phyloP scores from a whole-genome alignment of 2,797 vertebrate species.

The Rhincodon typus region DNA sequence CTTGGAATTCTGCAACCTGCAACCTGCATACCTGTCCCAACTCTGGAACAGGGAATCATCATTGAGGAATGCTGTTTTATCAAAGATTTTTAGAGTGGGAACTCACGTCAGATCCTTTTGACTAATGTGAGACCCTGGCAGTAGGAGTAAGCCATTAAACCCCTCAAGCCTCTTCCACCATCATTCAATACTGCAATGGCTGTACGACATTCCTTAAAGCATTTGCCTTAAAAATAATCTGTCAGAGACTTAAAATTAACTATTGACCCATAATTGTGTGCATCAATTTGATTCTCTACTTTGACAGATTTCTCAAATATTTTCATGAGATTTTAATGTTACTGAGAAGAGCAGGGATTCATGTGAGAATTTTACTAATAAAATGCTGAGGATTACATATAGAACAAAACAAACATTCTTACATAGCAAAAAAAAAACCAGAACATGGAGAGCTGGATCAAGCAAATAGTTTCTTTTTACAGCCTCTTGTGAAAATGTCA shows the following conservation, averaged over 20 bases:
- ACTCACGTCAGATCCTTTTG: not conserved
- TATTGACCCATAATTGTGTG: not conserved
- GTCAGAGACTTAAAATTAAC: not conserved
- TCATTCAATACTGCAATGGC: not conserved
- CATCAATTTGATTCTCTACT: not conserved
- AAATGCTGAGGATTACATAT: not conserved
- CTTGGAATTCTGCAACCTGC: too few relatives aligned
- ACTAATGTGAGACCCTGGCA: not conserved
- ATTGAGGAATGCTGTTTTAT: not conserved
- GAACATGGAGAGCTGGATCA: not conserved
- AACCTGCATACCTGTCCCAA: too few relatives aligned
- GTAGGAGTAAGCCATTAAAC: too few relatives aligned
- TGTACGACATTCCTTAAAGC: not conserved
- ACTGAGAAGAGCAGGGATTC: not conserved
- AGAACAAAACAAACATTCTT: not conserved
- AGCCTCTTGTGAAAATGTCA: constrained; percentile 1
- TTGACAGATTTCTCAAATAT: not conserved
- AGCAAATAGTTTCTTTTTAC: not conserved
- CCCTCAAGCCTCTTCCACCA: not conserved
- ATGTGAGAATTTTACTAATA: not conserved
- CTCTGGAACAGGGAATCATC: too few relatives aligned
- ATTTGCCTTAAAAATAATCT: not conserved
- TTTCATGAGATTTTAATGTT: not conserved
- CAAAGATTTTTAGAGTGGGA: not conserved
- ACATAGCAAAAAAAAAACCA: not conserved